Percentiles rank a stretch among this genome's conserved stretches.
Conservation (phyloP, 2,113 vertebrate genomes). For the Apteryx owenii region DNA sequence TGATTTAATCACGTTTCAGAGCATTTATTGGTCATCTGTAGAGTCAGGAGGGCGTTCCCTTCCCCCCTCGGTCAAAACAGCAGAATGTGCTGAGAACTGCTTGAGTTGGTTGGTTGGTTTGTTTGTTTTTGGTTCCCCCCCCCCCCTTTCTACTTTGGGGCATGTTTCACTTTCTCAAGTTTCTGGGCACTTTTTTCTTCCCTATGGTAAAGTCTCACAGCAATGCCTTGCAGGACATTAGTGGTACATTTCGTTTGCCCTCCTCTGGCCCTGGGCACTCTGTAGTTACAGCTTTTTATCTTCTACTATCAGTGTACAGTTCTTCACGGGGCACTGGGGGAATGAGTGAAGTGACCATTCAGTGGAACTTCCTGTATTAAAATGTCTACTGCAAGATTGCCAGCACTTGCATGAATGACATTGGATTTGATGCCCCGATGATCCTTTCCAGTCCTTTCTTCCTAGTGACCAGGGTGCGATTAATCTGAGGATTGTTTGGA, state of each 20-base stretch:
- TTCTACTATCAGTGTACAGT: neutral
- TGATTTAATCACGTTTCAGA: slow-evolving; percentile 6
- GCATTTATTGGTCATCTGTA: neutral
- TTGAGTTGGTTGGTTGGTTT: neutral
- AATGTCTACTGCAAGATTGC: neutral
- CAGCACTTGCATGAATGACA: neutral
- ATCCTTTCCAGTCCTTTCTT: neutral
- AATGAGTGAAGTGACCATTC: neutral
- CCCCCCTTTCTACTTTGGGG: neutral
- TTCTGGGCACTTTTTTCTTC: neutral
- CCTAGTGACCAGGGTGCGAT: neutral
- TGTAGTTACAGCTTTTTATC: neutral
- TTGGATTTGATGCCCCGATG: neutral
- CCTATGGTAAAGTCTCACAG: neutral
- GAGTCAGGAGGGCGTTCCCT: neutral
- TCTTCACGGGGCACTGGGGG: neutral
- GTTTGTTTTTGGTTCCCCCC: neutral
- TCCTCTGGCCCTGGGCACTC: neutral
- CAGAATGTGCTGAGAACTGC: neutral
- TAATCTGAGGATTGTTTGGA: neutral
- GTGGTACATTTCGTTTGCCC: neutral
- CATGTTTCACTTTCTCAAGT: neutral
- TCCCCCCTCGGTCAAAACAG: neutral
- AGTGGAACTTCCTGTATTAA: neutral
- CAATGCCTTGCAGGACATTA: neutral